These are phyloP conservation scores for Cyclura pinguis DNA, from an alignment of 2,797 vertebrate genomes.

Conservation along the genomic window DNA sequence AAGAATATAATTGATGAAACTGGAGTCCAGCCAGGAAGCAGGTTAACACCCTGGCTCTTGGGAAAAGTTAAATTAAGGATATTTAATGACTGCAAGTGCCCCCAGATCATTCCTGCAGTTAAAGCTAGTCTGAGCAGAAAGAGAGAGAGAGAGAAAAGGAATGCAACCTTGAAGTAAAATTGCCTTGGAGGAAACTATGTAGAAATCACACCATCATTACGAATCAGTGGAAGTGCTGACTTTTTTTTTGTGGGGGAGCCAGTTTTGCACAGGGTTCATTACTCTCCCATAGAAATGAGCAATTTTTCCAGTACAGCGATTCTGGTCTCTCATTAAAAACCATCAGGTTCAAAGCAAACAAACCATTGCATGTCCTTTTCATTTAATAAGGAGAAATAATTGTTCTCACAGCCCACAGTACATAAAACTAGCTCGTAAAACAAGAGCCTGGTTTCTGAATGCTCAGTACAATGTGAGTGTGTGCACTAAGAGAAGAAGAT, in stretches of 20 bases:
- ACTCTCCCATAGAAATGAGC: background rate
- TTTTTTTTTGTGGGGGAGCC: background rate
- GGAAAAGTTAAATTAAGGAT: background rate
- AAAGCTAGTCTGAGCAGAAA: background rate
- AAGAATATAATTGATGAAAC: constrained; percentile 6
- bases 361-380: constrained; percentile 35
- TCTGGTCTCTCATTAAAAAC: constrained; percentile 39
- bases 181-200: background rate
- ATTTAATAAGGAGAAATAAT: constrained; percentile 41
- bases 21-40: background rate
- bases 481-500: background rate
- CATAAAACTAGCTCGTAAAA: constrained; percentile 33
- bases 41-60: constrained; percentile 20
- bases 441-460: background rate
- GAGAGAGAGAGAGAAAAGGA: no score
- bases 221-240: background rate
- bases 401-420: constrained; percentile 33
- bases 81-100: constrained; percentile 7
- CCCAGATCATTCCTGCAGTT: constrained; percentile 15
- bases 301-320: constrained; percentile 28
- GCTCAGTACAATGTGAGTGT: background rate
- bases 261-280: constrained; percentile 21
- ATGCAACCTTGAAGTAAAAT: background rate
- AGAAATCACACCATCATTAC: constrained; percentile 14
- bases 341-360: constrained; percentile 36